Percentiles rank a stretch among this genome's conserved stretches.
phyloP scores from a whole-genome alignment of 2,113 vertebrate genomes.

The Thamnophis sirtalis region DNA sequence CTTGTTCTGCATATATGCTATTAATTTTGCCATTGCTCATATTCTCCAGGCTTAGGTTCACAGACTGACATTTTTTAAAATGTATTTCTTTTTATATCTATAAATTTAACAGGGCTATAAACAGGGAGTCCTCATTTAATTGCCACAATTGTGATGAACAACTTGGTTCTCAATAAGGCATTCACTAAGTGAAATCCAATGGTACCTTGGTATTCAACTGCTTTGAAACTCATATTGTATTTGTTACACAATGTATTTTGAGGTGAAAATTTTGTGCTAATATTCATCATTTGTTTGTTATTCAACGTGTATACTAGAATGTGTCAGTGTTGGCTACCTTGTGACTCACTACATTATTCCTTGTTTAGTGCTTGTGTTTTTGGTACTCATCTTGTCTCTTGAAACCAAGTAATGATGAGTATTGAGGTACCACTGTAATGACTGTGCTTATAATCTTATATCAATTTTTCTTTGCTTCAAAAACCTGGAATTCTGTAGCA shows the following conservation, averaged over 20 bases:
- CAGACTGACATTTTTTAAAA: not conserved
- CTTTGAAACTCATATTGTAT: not conserved
- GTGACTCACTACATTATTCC: not conserved
- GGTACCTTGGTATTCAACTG: not conserved
- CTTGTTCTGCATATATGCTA: not conserved
- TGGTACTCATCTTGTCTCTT: not conserved
- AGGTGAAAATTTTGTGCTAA: not conserved
- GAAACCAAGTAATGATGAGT: not conserved
- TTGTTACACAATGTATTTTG: not conserved
- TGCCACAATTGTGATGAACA: not conserved
- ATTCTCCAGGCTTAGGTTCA: not conserved
- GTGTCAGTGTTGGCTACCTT: not conserved
- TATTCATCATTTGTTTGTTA: not conserved
- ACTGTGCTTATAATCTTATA: not conserved
- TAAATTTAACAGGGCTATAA: not conserved
- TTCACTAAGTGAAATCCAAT: not conserved
- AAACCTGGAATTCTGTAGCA: not conserved
- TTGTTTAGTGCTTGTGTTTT: not conserved
- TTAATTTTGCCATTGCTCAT: not conserved
- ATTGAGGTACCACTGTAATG: not conserved
- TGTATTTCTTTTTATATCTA: not conserved
- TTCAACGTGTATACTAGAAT: not conserved
- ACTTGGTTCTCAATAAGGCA: not conserved
- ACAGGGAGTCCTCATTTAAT: not conserved
- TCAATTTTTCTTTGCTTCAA: not conserved